Conservation (phyloP, 2,888 invertebrate genomes). For the Netelia inedita region DNA sequence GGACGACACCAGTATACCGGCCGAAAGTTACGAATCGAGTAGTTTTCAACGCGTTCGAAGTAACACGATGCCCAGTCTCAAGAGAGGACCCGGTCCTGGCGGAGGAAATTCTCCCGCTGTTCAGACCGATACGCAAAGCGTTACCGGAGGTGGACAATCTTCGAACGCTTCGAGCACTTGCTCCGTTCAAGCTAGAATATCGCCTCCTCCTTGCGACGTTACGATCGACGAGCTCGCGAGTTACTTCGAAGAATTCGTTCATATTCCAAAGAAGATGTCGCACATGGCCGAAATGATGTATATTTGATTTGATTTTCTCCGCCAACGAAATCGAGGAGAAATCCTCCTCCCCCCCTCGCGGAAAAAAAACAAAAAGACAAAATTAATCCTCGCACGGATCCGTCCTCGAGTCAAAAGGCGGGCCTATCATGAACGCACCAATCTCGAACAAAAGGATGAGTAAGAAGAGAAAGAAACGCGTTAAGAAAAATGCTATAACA, state of each 20-base stretch:
- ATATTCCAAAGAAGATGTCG: slow-evolving; percentile 99
- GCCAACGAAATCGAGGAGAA: not conserved
- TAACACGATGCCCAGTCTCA: slow-evolving; percentile 84
- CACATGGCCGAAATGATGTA: slow-evolving; percentile 99
- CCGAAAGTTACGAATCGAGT: slow-evolving; percentile 77
- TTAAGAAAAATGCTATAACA: slow-evolving; percentile 39
- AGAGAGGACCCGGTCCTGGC: slow-evolving; percentile 81
- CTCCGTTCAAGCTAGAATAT: slow-evolving; percentile 92
- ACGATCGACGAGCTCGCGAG: slow-evolving; percentile 97
- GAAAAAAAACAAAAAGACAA: not conserved
- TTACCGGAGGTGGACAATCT: slow-evolving; percentile 70
- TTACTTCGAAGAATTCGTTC: slow-evolving; percentile 97
- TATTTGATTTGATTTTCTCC: slow-evolving; percentile 87
- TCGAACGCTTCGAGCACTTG: slow-evolving; percentile 86
- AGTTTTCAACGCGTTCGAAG: slow-evolving; percentile 83
- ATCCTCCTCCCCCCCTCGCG: too few relatives aligned
- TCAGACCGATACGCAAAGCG: slow-evolving; percentile 63
- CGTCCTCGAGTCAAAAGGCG: not conserved
- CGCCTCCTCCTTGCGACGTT: slow-evolving; percentile 92
- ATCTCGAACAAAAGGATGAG: slow-evolving; percentile 35
- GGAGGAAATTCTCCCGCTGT: slow-evolving; percentile 44
- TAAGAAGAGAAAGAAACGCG: slow-evolving; percentile 2
- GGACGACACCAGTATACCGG: slow-evolving; percentile 80
- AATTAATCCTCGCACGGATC: not conserved
- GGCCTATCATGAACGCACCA: slow-evolving; percentile 18